Base-by-base conservation (phyloP, 2,888 invertebrate genomes). In the Heliconius aoede region DNA sequence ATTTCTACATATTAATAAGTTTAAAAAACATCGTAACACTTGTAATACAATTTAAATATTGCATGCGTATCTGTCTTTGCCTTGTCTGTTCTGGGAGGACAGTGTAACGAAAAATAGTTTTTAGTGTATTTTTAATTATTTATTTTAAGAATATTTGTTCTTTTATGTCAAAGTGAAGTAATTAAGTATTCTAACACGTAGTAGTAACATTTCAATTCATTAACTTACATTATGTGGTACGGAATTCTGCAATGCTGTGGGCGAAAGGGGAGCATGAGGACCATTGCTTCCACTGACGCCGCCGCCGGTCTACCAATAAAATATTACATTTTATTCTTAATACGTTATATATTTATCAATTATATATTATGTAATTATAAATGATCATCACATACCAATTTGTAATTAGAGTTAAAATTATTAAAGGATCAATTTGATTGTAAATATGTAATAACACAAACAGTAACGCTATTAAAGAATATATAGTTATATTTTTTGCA, bases 201-300 rank as follows among this genome's bases (percentile, higher is more conserved):
- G 7, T 46, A 36, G 36, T 36, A 0, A 11, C 26, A 24, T 60
- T 24, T 13, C 4, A 24, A 60, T 60, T 26, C 15, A 26, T 18
- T 7, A 58, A 79, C 94, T 93, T 85, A 94, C 94, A 86, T 92
- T 94, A 85, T 93, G 93, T 86, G 91, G 89, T 86, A 91, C 88
- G 83, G 91, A 89, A 86, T 89, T 92, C 87, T 94, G 94, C 90
- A 94, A 86, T 86, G 92, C 91, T 87, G 92, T 92, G 84, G 94
- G 94, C 86, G 94, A 94, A 79, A 94, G 91, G 84, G 94, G 94
- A 87, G 90, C 94, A 88, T 90, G 93, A 82, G 90, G 93, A 86
- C 93, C 94, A 92, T 93, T 92, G 89, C 91, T 93, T 85, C 88
- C 91, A 88, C 88, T 90, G 84, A 90, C 89, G 82, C 86, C 92